Conservation (phyloP, 2,888 invertebrate species). For the Scaptodrosophila latifasciaeformis region DNA sequence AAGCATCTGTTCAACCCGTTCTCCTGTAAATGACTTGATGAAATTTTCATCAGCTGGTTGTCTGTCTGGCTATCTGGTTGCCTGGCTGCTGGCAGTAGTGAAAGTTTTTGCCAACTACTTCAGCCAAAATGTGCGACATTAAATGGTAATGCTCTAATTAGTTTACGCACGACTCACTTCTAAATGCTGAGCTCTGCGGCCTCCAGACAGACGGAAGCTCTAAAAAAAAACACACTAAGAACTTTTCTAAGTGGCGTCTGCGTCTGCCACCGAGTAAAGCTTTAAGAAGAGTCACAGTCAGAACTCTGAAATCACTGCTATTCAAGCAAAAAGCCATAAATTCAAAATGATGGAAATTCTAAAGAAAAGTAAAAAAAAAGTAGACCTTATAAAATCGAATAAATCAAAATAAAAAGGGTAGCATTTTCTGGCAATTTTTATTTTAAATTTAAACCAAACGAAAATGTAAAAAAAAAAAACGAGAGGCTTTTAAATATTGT, state of each 20-base stretch:
- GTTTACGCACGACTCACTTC: conserved; percentile 29
- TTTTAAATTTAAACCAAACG: background rate
- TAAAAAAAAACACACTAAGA: conserved; percentile 2
- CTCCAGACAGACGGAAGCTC: conserved; percentile 33
- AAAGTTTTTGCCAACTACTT: conserved; percentile 33
- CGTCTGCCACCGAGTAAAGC: background rate
- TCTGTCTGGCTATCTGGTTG: too few relatives aligned
- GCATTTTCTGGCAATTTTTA: too few relatives aligned
- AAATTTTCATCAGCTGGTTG: conserved; percentile 39
- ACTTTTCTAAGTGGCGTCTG: conserved; percentile 26
- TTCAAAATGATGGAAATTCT: too few relatives aligned
- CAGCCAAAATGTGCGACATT: conserved; percentile 19
- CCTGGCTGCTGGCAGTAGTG: conserved; percentile 17
- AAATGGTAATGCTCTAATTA: conserved; percentile 57
- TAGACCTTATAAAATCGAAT: too few relatives aligned
- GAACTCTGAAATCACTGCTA: too few relatives aligned
- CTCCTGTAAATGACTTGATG: too few relatives aligned
- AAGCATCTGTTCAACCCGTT: conserved; percentile 19
- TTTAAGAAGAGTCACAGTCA: too few relatives aligned
- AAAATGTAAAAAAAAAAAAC: background rate
- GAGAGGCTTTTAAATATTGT: background rate
- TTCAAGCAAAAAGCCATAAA: too few relatives aligned
- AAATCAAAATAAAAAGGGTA: too few relatives aligned
- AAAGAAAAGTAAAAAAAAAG: too few relatives aligned
- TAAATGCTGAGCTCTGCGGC: background rate